Conservation (phyloP, 2,113 vertebrate genomes). For the Fulica atra region DNA sequence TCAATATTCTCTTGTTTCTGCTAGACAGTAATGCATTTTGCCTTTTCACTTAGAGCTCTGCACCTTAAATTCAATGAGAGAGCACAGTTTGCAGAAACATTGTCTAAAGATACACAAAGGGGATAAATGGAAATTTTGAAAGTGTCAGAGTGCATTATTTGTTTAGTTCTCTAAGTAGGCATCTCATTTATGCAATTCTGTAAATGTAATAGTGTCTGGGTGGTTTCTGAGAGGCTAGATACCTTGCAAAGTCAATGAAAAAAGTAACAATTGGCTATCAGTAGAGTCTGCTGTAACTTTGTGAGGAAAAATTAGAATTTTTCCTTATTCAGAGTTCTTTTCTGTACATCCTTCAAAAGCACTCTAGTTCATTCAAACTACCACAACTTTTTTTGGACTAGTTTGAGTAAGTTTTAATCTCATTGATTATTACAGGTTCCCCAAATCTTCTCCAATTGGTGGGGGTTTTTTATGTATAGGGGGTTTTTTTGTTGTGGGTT, state of each 20-base stretch:
- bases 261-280: not conserved
- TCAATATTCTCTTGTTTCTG: not conserved
- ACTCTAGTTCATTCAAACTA: not conserved
- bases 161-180: not conserved
- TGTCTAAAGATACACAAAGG: not conserved
- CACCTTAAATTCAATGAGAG: not conserved
- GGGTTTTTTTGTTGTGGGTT: not conserved
- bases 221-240: not conserved
- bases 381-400: not conserved
- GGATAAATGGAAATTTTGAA: not conserved
- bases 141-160: not conserved
- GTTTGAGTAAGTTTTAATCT: not conserved
- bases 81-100: not conserved
- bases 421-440: not conserved
- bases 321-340: not conserved
- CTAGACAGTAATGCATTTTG: not conserved
- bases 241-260: not conserved
- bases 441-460: not conserved
- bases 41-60: not conserved
- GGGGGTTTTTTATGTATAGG: not conserved
- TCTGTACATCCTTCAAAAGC: not conserved
- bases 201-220: rapidly evolving
- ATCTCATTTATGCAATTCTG: not conserved
- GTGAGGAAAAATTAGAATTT: not conserved
- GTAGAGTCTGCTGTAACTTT: not conserved